Evolutionary conservation across 2,888 invertebrate species (phyloP).

Genomic region (Tortricodes alternella): DNA sequence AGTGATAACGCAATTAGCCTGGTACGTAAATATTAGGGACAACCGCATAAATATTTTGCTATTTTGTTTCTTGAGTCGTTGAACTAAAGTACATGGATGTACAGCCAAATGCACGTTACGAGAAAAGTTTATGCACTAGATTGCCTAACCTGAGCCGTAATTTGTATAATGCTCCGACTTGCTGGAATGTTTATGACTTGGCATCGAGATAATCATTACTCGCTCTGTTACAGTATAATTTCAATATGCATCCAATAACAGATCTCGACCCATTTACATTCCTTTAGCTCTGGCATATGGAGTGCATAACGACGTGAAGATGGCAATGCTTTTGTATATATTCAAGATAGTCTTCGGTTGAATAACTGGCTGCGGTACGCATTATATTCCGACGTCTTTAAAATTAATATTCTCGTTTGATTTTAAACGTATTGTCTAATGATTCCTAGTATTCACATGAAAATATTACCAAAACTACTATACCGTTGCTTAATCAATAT

Average conservation of each 20-base stretch:
- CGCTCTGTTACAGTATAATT: slow-evolving; percentile 44
- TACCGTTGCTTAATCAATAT: not conserved
- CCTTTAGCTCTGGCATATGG: slow-evolving; percentile 20
- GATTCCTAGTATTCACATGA: too few relatives aligned
- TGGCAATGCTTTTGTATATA: not conserved
- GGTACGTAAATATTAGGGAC: not conserved
- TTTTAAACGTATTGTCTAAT: too few relatives aligned
- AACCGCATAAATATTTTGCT: not conserved
- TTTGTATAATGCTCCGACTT: slow-evolving; percentile 36
- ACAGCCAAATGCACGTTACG: not conserved
- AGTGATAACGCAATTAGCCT: not conserved
- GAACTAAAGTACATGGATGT: not conserved
- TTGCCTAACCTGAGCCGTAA: slow-evolving; percentile 23
- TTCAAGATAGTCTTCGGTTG: not conserved
- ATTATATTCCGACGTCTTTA: too few relatives aligned
- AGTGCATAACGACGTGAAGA: slow-evolving; percentile 1
- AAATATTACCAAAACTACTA: not conserved
- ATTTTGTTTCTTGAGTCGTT: not conserved
- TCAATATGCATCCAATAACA: slow-evolving; percentile 40
- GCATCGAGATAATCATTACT: slow-evolving; percentile 52
- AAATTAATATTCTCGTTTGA: too few relatives aligned
- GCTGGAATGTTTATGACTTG: slow-evolving; percentile 62
- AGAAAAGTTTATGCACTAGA: slow-evolving; percentile 18
- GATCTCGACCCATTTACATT: slow-evolving; percentile 39
- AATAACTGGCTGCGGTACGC: too few relatives aligned